Conservation (phyloP, 1,140 invertebrate species). For the Drosophila oshimai region DNA sequence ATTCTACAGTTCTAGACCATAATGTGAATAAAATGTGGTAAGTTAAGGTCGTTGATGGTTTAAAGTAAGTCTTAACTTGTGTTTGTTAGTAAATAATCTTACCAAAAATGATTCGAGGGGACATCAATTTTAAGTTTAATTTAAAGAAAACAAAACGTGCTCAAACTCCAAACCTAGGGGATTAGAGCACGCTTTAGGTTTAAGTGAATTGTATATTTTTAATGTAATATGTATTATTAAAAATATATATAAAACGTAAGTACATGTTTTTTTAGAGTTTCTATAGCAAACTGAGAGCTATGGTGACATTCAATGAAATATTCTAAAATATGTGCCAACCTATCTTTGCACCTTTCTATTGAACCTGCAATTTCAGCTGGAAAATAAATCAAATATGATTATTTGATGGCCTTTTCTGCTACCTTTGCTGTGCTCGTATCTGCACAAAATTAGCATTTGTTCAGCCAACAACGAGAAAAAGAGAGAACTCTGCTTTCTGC, state of each 20-base stretch:
- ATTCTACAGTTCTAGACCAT: neutral
- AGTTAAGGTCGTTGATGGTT: neutral
- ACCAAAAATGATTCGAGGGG: too few relatives aligned
- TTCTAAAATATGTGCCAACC: neutral
- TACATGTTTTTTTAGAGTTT: too few relatives aligned
- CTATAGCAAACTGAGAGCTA: too few relatives aligned
- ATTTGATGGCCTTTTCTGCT: conserved; percentile 15
- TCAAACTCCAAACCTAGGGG: neutral
- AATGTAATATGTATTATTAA: too few relatives aligned
- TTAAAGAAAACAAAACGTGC: conserved; percentile 15
- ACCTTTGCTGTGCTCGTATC: conserved; percentile 9
- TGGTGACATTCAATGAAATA: too few relatives aligned
- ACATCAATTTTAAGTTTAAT: too few relatives aligned
- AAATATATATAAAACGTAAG: too few relatives aligned
- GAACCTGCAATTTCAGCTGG: neutral
- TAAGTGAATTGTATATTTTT: too few relatives aligned
- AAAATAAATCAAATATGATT: conserved; percentile 28
- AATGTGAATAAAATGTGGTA: neutral
- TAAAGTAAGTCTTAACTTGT: neutral
- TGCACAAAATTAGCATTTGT: conserved; percentile 57
- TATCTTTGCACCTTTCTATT: neutral
- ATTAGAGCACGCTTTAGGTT: neutral
- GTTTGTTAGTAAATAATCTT: too few relatives aligned
- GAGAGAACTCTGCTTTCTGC: too few relatives aligned
- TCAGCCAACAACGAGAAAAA: neutral